Conservation (phyloP, 2,113 vertebrate species). For the Pogonocichla stellata region DNA sequence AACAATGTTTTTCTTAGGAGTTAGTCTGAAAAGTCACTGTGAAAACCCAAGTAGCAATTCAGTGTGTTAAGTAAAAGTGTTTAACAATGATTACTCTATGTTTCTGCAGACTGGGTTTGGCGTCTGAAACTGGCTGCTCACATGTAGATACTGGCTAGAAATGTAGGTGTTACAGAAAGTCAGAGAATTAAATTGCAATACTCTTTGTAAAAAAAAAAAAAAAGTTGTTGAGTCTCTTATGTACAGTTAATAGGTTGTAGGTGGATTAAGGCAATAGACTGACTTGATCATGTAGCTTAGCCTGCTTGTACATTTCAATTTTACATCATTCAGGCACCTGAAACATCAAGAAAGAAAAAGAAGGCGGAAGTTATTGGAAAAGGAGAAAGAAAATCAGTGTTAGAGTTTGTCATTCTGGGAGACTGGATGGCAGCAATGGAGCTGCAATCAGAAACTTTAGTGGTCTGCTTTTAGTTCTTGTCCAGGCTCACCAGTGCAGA, state of each 20-base stretch:
- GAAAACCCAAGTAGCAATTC: background rate
- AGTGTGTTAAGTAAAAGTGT: background rate
- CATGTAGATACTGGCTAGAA: background rate
- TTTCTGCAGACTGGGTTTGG: background rate
- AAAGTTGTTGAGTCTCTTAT: background rate
- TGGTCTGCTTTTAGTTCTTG: background rate
- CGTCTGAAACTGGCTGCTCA: background rate
- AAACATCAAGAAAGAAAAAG: background rate
- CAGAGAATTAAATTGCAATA: accelerated
- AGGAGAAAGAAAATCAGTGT: background rate
- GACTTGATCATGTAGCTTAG: background rate
- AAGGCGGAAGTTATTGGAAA: background rate
- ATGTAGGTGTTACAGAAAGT: background rate
- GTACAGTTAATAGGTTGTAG: background rate
- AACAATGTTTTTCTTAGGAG: background rate
- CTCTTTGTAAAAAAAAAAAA: background rate
- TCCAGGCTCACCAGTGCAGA: no score
- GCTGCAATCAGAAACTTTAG: background rate
- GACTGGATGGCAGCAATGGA: background rate
- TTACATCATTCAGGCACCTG: background rate
- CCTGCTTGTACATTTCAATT: background rate
- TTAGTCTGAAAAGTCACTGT: background rate
- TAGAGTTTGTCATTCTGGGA: background rate
- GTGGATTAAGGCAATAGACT: background rate
- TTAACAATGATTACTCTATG: accelerated